Evolutionary conservation across 2,797 vertebrate species (phyloP), one percentile per base, ranked within the genome.

Genomic region (Melanogrammus aeglefinus): DNA sequence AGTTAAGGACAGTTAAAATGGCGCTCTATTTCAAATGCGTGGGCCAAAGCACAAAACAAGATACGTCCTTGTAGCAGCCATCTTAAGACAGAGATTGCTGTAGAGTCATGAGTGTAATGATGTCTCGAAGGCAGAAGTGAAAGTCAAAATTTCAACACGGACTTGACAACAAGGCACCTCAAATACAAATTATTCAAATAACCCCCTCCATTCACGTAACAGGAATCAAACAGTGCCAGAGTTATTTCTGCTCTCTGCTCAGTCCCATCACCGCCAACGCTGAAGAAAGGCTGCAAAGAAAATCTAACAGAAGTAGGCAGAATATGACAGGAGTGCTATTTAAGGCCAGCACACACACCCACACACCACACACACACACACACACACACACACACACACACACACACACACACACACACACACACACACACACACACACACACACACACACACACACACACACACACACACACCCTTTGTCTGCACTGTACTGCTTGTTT

Each of bases 291-390:
- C 78, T 86, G 85, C 78, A 83, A 85, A 81, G 90, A 89, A 87
- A 84, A 91, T 57, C 84, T 85, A 86, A 81, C 80, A 31, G 80
- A 83, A 79, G 35, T 85, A 83, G 86, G 88, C 84, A 92, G 88
- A 92, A 89, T 90, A 92, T 90, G 90, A 91, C 87, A 90, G 77
- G 81, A 82, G 82, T 89, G 86, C 91, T 92, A 92, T 93, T 93
- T 93, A 90, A 81, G 86, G 85, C 78, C 85, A 83, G 88, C 90
- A 77, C 76, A 36, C 35, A 36, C 35, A 36, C 35, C 6, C 35
- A 36, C 35, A 51, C 39, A 41, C 39, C 39, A 41, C 39, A 41
- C 39, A 41, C 39, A 44, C 39, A 8, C 79, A 80, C 29, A 51
- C 78, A 21, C 75, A 31, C 76, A 18, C 41, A n/a, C 63, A 36